Conservation (phyloP, 2,797 vertebrate genomes). For the Ctenochaetus hawaiiensis region DNA sequence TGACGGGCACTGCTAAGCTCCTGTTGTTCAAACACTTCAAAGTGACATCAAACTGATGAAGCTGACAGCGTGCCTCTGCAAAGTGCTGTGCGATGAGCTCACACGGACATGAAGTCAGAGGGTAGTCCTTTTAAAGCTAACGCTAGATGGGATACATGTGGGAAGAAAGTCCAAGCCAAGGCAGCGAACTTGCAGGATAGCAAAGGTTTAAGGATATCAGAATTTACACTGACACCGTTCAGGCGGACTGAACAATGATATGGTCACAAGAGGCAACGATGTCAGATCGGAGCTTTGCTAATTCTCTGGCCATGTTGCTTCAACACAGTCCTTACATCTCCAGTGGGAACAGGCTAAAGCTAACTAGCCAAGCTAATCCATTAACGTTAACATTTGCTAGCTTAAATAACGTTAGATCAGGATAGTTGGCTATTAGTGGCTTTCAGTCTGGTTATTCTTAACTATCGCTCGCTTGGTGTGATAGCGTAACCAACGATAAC, state of each 20-base stretch:
- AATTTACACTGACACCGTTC: neutral
- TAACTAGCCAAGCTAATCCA: conserved; percentile 75
- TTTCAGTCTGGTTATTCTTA: conserved; percentile 2
- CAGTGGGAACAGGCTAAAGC: conserved; percentile 65
- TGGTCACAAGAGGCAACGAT: conserved; percentile 8
- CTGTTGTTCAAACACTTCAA: neutral
- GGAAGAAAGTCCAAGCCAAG: conserved; percentile 24
- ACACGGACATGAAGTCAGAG: conserved; percentile 12
- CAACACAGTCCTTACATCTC: conserved; percentile 44
- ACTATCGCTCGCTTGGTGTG: neutral
- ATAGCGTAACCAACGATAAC: neutral
- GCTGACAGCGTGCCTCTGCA: neutral
- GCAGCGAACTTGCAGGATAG: conserved; percentile 37
- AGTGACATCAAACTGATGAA: neutral
- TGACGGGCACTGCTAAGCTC: neutral
- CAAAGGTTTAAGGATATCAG: neutral
- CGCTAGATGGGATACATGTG: conserved; percentile 13
- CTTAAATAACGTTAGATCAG: conserved; percentile 14
- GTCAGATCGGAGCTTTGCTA: conserved; percentile 21
- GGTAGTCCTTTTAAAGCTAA: conserved; percentile 45
- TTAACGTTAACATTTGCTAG: conserved; percentile 49
- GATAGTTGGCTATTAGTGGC: neutral
- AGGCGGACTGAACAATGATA: neutral
- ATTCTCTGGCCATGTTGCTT: conserved; percentile 65
- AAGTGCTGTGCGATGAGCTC: neutral